A percentile compares a stretch with the other conserved stretches of the same genome.
These are phyloP conservation scores for Cynodonichthys magdalenae DNA, from an alignment of 2,797 vertebrate genomes.

Conservation along the genomic window DNA sequence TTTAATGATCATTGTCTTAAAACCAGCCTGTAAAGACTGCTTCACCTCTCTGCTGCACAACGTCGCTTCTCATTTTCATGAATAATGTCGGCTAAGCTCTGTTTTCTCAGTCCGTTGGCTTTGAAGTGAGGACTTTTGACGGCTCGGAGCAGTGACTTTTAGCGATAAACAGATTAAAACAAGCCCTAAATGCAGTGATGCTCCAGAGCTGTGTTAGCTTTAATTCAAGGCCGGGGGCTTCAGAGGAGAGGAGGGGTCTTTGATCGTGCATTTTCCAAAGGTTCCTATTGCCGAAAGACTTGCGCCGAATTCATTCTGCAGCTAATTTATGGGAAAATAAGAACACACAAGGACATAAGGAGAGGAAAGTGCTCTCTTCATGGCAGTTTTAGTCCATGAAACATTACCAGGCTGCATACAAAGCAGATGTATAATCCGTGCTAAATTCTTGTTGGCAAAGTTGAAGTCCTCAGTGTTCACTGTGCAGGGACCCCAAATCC, in stretches of 20 bases:
- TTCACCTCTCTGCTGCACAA: constrained; percentile 9
- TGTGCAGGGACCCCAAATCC: constrained; percentile 29
- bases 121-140: constrained; percentile 66
- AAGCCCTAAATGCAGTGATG: constrained; percentile 68
- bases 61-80: constrained; percentile 32
- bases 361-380: constrained; percentile 40
- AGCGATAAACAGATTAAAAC: constrained; percentile 73
- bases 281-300: constrained; percentile 56
- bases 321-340: constrained; percentile 38
- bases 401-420: constrained; percentile 26
- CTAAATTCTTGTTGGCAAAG: constrained; percentile 23
- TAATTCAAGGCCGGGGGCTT: constrained; percentile 63
- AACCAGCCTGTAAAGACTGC: neutral
- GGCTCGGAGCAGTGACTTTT: constrained; percentile 63
- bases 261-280: constrained; percentile 68
- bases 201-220: constrained; percentile 57
- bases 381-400: constrained; percentile 28
- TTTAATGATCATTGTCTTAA: constrained; percentile 3
- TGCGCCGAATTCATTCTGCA: constrained; percentile 23
- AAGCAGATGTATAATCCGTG: constrained; percentile 44
- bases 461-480: constrained; percentile 20
- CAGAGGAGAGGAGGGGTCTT: constrained; percentile 53
- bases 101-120: constrained; percentile 45
- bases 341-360: constrained; percentile 34
- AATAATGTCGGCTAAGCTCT: constrained; percentile 33